Percentiles rank a stretch among this genome's conserved stretches.
These are phyloP conservation scores for Microctenopoma stevenorrisi DNA, from an alignment of 2,797 vertebrate species.

Conservation along the genomic window DNA sequence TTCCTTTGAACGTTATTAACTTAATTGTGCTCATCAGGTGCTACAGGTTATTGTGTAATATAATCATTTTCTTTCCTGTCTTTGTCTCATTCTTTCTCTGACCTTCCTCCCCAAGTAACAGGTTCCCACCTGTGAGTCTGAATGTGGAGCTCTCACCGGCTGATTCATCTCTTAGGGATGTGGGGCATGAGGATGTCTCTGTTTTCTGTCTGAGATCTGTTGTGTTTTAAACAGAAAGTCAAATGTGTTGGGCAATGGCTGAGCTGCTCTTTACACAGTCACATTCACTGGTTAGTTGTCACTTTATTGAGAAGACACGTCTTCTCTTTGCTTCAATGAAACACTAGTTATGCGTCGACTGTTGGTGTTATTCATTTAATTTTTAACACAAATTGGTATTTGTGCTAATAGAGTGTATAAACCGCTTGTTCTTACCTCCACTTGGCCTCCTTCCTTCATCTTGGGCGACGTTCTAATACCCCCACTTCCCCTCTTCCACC, in stretches of 20 bases:
- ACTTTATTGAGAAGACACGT: no score
- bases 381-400: neutral
- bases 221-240: neutral
- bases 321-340: neutral
- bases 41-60: no score
- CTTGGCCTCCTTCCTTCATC: neutral
- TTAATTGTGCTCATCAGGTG: no score
- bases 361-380: no score
- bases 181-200: neutral
- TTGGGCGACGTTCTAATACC: no score
- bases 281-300: neutral
- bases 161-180: neutral
- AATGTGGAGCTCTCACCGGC: no score
- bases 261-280: neutral
- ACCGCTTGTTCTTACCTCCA: neutral
- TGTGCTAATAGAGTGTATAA: neutral
- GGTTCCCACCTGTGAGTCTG: neutral
- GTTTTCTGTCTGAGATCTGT: neutral
- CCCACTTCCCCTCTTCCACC: neutral
- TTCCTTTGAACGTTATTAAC: no score
- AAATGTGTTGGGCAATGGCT: neutral
- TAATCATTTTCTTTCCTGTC: no score
- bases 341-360: no score
- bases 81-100: no score
- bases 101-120: neutral